Evolutionary conservation across 2,797 vertebrate species (phyloP).

Genomic region (Okamejei kenojei): DNA sequence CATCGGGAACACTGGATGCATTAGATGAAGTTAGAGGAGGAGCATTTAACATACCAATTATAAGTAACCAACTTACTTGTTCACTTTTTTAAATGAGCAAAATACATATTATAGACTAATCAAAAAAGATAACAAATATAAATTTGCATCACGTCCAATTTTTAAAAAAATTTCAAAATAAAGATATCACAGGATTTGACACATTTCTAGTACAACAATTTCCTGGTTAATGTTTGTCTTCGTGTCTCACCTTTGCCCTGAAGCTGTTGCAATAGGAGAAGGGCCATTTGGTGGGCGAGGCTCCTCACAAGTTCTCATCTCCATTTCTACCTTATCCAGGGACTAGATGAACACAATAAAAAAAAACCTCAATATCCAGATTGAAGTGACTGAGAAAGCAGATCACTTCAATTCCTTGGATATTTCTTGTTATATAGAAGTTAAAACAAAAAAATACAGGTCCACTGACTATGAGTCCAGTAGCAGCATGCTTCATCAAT

Average conservation of each 20-base stretch:
- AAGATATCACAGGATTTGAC: neutral
- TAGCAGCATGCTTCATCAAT: neutral
- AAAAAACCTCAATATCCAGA: neutral
- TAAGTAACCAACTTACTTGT: conserved; percentile 26
- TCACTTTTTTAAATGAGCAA: neutral
- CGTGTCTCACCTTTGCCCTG: conserved; percentile 81
- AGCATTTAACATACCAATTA: conserved; percentile 35
- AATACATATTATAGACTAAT: neutral
- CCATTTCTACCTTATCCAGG: conserved; percentile 96
- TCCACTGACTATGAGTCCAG: neutral
- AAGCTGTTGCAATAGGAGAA: conserved; percentile 92
- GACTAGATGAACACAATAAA: conserved; percentile 58
- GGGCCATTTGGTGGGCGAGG: conserved; percentile 90
- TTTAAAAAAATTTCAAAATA: neutral
- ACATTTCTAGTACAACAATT: neutral
- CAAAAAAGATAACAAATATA: neutral
- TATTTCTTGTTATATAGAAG: neutral
- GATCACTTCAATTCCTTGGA: neutral
- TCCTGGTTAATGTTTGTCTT: neutral
- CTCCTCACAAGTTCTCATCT: conserved; percentile 98
- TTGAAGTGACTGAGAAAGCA: neutral
- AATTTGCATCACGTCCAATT: neutral
- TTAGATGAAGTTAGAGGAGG: too few relatives aligned
- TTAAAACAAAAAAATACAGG: neutral
- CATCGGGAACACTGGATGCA: too few relatives aligned